phyloP scores from a whole-genome alignment of 2,797 vertebrate species.

The Amblyraja radiata region DNA sequence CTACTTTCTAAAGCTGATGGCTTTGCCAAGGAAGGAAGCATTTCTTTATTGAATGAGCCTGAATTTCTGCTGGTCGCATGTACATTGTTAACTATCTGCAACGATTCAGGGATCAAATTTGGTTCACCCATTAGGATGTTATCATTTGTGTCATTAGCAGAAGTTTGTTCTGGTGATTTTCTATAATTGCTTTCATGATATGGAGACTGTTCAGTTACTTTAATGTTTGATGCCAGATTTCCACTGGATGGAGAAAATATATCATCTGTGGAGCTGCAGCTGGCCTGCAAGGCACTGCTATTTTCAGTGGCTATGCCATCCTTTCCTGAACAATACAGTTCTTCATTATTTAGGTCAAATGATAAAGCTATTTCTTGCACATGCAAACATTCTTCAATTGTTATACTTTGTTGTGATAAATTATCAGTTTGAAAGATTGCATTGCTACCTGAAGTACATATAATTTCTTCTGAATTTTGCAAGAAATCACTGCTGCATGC shows the following conservation, averaged over 20 bases:
- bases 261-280: background rate
- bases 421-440: background rate
- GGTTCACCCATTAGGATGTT: no score
- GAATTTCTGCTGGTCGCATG: background rate
- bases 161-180: background rate
- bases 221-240: conserved; percentile 19
- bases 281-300: background rate
- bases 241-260: background rate
- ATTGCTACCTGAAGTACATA: background rate
- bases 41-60: background rate
- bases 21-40: background rate
- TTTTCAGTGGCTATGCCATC: background rate
- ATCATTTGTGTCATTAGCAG: background rate
- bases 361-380: conserved; percentile 26
- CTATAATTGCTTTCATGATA: background rate
- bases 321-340: background rate
- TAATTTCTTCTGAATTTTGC: background rate
- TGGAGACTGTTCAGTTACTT: background rate
- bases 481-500: background rate
- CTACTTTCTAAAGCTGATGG: background rate
- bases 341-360: background rate
- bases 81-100: background rate
- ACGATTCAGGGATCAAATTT: background rate
- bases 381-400: background rate
- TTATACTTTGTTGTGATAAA: background rate